Evolutionary conservation across 2,113 vertebrate genomes (phyloP).

Genomic region (Tapirus terrestris): DNA sequence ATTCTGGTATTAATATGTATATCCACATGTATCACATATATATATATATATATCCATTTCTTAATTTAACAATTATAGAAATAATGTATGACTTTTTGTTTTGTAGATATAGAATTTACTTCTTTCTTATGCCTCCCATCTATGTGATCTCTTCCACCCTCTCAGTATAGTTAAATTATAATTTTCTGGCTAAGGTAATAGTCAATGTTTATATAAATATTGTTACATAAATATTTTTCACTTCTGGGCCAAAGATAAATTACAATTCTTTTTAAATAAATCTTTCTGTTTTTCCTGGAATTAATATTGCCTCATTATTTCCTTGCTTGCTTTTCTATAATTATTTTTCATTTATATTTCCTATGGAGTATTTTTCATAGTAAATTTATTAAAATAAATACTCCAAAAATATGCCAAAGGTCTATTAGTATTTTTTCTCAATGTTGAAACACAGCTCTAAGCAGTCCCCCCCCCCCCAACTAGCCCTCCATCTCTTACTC

Average conservation of each 20-base stretch:
- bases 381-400: slow-evolving; percentile 1
- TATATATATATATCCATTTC: background rate
- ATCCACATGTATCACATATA: too few relatives aligned
- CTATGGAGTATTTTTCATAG: background rate
- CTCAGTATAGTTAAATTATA: background rate
- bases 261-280: background rate
- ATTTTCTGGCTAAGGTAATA: background rate
- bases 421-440: background rate
- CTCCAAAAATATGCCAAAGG: background rate
- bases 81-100: background rate
- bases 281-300: background rate
- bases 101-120: background rate
- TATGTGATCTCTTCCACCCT: background rate
- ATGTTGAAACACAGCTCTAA: background rate
- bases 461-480: fast-evolving
- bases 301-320: background rate
- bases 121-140: background rate
- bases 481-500: background rate
- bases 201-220: background rate
- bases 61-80: slow-evolving; percentile 17
- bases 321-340: background rate
- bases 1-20: background rate
- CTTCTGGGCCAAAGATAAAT: background rate
- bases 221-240: background rate
- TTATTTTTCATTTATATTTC: background rate